phyloP scores from a whole-genome alignment of 2,888 invertebrate genomes.

The Pherbina coryleti region DNA sequence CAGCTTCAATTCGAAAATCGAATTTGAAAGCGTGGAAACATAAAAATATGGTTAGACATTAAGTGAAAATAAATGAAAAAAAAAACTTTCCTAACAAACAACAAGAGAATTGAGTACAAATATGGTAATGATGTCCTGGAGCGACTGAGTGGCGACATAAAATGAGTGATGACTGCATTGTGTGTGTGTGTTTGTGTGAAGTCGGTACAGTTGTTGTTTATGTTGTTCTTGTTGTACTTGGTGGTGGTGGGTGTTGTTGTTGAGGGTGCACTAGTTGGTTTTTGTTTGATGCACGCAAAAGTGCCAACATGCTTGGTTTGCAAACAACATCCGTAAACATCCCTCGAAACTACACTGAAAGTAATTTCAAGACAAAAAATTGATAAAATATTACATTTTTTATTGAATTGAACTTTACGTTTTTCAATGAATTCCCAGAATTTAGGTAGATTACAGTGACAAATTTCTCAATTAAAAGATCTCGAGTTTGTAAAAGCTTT shows the following conservation, averaged over 20 bases:
- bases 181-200: conserved; percentile 18
- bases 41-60: conserved; percentile 49
- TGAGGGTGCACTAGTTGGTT: not conserved
- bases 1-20: conserved; percentile 49
- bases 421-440: too few relatives aligned
- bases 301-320: not conserved
- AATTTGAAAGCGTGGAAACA: conserved; percentile 55
- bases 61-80: conserved; percentile 11
- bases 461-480: too few relatives aligned
- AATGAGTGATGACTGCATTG: conserved; percentile 46
- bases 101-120: conserved; percentile 44
- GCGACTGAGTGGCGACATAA: conserved; percentile 59
- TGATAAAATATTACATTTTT: too few relatives aligned
- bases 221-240: conserved; percentile 37
- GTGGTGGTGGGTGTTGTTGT: conserved; percentile 32
- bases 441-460: too few relatives aligned
- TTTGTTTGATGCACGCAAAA: not conserved
- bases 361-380: not conserved
- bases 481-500: too few relatives aligned
- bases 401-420: not conserved
- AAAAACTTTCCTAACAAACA: conserved; percentile 42
- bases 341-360: not conserved
- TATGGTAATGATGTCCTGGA: conserved; percentile 62
- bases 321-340: not conserved
- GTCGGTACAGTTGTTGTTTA: conserved; percentile 10